Evolutionary conservation across 30 jellyfish, hydroid and myxozoan species (phyloP).

Genomic region (Rhopilema esculentum): DNA sequence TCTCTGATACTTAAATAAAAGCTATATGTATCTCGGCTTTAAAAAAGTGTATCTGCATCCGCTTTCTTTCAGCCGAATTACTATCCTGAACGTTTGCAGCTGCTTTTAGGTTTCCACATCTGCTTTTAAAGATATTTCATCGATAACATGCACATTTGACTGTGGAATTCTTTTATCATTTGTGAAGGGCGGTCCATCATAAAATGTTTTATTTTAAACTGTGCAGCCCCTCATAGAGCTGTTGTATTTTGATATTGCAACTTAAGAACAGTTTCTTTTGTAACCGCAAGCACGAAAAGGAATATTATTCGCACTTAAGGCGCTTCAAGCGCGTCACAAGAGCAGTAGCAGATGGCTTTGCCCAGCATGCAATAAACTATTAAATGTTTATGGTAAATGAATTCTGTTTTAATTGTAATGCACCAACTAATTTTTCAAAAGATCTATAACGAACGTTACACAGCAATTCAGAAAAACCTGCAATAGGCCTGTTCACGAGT

Average conservation of each 20-base stretch:
- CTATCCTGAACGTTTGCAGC: no score
- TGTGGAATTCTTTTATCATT: not conserved
- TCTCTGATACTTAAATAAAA: not conserved
- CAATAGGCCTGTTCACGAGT: not conserved
- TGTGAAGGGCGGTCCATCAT: not conserved
- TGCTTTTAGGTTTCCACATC: not conserved
- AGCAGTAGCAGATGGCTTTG: not conserved
- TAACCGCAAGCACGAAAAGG: not conserved
- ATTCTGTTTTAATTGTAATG: not conserved
- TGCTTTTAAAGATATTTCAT: not conserved
- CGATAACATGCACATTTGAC: not conserved
- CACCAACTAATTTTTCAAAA: not conserved
- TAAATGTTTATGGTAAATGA: not conserved
- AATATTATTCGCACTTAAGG: not conserved
- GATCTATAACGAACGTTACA: not conserved
- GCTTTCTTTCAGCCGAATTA: not conserved
- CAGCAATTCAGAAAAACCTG: not conserved
- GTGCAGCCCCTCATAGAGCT: not conserved
- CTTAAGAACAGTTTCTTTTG: not conserved
- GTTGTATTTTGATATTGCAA: not conserved
- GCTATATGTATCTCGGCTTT: not conserved
- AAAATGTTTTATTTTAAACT: no score
- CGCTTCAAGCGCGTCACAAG: not conserved
- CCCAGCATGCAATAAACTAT: not conserved
- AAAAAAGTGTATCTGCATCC: not conserved